Conservation (phyloP, 2,888 invertebrate genomes). For the Epirrhoe tristata region DNA sequence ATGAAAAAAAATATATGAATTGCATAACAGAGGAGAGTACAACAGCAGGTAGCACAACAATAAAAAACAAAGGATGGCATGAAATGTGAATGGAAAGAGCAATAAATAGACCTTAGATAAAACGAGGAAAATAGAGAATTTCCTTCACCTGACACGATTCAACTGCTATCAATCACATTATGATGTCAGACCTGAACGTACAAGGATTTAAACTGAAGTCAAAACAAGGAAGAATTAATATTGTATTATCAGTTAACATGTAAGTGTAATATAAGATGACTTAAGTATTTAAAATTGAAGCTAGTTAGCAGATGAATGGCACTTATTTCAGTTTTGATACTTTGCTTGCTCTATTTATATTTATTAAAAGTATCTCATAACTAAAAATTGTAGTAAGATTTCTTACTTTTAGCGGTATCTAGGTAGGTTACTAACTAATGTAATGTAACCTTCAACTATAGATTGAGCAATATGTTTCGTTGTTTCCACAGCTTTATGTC, state of each 20-base stretch:
- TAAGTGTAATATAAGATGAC: slow-evolving; percentile 29
- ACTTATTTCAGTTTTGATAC: background rate
- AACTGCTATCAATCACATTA: slow-evolving; percentile 33
- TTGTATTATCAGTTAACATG: slow-evolving; percentile 19
- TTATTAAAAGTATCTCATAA: background rate
- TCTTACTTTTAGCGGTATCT: slow-evolving; percentile 51
- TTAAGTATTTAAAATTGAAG: slow-evolving; percentile 10
- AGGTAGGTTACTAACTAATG: too few species aligned
- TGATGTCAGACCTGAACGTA: slow-evolving; percentile 32
- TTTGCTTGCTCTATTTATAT: background rate
- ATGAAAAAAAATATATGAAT: background rate
- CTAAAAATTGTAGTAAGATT: too few species aligned
- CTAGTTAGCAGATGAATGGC: slow-evolving; percentile 5
- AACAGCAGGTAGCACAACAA: background rate
- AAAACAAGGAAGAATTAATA: slow-evolving; percentile 35
- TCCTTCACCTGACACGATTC: slow-evolving; percentile 43
- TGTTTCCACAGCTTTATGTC: slow-evolving; percentile 55
- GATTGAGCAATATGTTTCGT: slow-evolving; percentile 61
- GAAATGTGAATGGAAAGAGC: slow-evolving; percentile 3
- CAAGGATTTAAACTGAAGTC: slow-evolving; percentile 35
- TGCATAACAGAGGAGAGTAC: background rate
- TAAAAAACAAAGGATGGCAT: background rate
- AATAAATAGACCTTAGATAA: background rate
- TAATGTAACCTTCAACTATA: slow-evolving; percentile 53
- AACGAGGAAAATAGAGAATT: slow-evolving; percentile 16